A percentile compares a stretch with the other conserved stretches of the same genome.
These are phyloP conservation scores for Drosophila pruinosa DNA, from an alignment of 1,140 invertebrate species.

Conservation along the genomic window DNA sequence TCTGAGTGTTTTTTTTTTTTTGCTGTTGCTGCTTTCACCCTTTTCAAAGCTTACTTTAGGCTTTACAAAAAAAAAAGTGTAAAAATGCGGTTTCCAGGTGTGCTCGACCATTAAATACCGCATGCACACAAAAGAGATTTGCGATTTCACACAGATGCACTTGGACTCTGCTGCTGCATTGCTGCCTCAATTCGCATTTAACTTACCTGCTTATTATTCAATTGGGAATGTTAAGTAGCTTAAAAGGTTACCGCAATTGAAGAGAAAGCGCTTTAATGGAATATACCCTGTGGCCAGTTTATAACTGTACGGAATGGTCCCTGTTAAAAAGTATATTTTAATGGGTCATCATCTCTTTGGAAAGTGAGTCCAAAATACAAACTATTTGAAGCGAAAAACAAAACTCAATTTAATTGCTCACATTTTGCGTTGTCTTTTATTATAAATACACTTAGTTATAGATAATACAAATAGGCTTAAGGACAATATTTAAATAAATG, in stretches of 20 bases:
- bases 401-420: not conserved
- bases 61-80: slow-evolving; percentile 5
- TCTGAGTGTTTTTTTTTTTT: slow-evolving; percentile 34
- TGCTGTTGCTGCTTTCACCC: slow-evolving; percentile 21
- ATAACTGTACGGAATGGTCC: not conserved
- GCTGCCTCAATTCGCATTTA: not conserved
- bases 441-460: slow-evolving; percentile 12
- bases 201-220: not conserved
- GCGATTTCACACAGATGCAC: not conserved
- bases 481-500: slow-evolving; percentile 12
- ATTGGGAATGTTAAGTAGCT: not conserved
- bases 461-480: slow-evolving; percentile 1
- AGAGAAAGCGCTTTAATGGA: not conserved
- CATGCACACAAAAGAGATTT: not conserved
- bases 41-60: slow-evolving; percentile 29
- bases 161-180: not conserved
- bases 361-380: not conserved
- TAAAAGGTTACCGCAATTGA: not conserved
- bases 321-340: not conserved
- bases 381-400: too few species aligned
- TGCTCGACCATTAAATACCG: not conserved
- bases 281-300: not conserved
- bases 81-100: not conserved
- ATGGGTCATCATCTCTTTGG: not conserved
- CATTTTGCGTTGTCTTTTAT: slow-evolving; percentile 13